Evolutionary conservation across 1,140 invertebrate genomes (phyloP).

Genomic region (Pantala flavescens): DNA sequence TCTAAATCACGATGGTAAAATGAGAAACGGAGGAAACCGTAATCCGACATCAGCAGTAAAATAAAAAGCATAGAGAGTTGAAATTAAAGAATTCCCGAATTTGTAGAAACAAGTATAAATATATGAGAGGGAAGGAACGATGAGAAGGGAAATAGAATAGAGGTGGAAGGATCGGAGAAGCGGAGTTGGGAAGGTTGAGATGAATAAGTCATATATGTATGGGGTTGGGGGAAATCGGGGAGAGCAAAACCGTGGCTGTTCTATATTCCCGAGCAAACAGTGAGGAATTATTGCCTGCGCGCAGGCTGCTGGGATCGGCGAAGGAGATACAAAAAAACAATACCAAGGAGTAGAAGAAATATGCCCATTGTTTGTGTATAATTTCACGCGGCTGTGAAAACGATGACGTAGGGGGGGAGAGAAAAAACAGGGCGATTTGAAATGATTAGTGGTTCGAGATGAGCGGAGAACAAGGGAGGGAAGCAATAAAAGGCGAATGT

Average conservation of each 20-base stretch:
- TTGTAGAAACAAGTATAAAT: neutral
- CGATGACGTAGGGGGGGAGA: neutral
- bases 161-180: neutral
- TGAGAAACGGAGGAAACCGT: too few relatives aligned
- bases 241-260: neutral
- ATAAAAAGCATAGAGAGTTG: too few relatives aligned
- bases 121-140: neutral
- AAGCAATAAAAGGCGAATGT: neutral
- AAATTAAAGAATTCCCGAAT: too few relatives aligned
- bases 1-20: too few relatives aligned
- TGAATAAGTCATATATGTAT: neutral
- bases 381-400: slow-evolving; percentile 5
- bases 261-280: slow-evolving; percentile 8
- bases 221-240: neutral
- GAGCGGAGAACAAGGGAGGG: neutral
- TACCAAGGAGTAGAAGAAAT: neutral
- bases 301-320: neutral
- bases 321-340: slow-evolving; percentile 4
- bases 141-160: neutral
- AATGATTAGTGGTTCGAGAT: slow-evolving; percentile 10
- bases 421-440: neutral
- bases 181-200: neutral
- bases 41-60: too few relatives aligned
- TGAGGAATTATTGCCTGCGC: neutral
- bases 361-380: slow-evolving; percentile 9